A percentile compares a stretch with the other conserved stretches of the same genome.
phyloP scores from a whole-genome alignment of 1,140 invertebrate genomes.

The Lethocerus indicus region DNA sequence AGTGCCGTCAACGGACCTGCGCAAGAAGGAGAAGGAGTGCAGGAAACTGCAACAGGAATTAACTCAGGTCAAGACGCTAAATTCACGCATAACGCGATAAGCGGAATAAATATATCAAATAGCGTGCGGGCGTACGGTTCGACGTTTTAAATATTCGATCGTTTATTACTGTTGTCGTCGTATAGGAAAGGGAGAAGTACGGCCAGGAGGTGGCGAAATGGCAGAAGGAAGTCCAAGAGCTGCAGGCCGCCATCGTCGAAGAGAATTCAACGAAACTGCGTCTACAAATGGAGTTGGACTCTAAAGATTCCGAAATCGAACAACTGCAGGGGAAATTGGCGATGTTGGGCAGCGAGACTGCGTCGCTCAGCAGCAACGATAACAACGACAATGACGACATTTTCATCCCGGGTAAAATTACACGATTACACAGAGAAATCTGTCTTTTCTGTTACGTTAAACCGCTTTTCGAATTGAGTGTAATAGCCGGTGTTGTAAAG shows the following conservation, averaged over 20 bases:
- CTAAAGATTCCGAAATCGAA: conserved; percentile 92
- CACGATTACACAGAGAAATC: too few species aligned
- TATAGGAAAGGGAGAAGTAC: conserved; percentile 75
- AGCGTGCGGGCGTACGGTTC: too few species aligned
- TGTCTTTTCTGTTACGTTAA: too few species aligned
- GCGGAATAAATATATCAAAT: too few species aligned
- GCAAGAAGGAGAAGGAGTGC: conserved; percentile 90
- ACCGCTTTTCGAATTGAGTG: too few species aligned
- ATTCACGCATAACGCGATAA: too few species aligned
- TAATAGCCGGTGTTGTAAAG: too few species aligned
- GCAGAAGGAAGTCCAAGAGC: conserved; percentile 72
- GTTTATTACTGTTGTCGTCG: too few species aligned
- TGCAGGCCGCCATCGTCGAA: conserved; percentile 49
- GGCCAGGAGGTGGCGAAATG: conserved; percentile 68
- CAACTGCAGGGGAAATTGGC: conserved; percentile 69
- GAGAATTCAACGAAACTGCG: conserved; percentile 52
- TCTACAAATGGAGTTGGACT: conserved; percentile 89
- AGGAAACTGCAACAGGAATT: conserved; percentile 88
- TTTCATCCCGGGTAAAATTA: too few species aligned
- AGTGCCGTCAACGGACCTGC: conserved; percentile 54
- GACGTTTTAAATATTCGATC: too few species aligned
- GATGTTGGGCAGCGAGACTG: conserved; percentile 64
- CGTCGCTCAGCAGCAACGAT: conserved; percentile 76
- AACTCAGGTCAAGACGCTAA: conserved; percentile 50
- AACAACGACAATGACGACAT: conserved; percentile 72